These are phyloP conservation scores for Larimichthys crocea DNA, from an alignment of 2,113 vertebrate genomes.

Conservation along the genomic window DNA sequence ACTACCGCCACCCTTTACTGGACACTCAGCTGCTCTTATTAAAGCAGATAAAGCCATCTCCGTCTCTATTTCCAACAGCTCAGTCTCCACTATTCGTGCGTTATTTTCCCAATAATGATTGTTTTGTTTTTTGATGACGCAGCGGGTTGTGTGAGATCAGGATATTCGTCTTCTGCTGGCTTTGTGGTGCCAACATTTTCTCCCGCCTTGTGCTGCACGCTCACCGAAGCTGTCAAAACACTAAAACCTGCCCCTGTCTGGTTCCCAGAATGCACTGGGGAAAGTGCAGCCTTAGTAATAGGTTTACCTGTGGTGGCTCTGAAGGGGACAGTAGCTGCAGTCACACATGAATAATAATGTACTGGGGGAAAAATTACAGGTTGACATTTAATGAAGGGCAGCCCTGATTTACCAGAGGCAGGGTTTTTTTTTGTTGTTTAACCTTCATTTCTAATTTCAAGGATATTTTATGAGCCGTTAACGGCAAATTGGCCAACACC, in stretches of 20 bases:
- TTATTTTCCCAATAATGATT: neutral
- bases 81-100: neutral
- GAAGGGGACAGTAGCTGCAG: constrained; percentile 21
- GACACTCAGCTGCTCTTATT: neutral
- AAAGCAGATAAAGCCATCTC: neutral
- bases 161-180: neutral
- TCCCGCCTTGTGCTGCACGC: neutral
- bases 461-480: constrained; percentile 35
- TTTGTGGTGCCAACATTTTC: neutral
- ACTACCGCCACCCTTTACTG: neutral
- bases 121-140: neutral
- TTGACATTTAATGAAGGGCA: constrained; percentile 57
- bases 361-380: neutral
- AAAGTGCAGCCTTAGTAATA: neutral
- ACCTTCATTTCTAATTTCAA: constrained; percentile 31
- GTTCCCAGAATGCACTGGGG: constrained; percentile 6
- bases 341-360: constrained; percentile 26
- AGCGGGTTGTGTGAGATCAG: constrained; percentile 3
- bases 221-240: constrained; percentile 1
- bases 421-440: neutral
- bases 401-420: neutral
- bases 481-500: constrained; percentile 1
- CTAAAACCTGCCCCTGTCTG: constrained; percentile 11
- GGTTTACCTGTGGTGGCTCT: constrained; percentile 6
- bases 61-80: neutral